Conservation (phyloP, 37 sponge, comb jelly and placozoan species). For the Lycopodina hypogea region DNA sequence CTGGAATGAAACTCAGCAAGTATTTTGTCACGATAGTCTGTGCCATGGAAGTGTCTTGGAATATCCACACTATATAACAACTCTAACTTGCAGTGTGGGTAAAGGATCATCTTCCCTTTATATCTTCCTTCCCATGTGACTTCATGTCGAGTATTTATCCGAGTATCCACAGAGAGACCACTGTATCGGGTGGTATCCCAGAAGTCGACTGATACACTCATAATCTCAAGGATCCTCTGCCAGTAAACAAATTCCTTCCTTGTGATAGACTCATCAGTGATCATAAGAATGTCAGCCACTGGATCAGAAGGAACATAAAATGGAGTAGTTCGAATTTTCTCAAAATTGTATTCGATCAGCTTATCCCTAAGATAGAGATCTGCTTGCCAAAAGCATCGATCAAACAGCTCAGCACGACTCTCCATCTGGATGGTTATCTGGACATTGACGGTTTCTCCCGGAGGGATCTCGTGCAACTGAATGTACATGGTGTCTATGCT, state of each 20-base stretch:
- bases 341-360: constrained; percentile 75
- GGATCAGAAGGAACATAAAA: constrained; percentile 67
- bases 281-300: constrained; percentile 64
- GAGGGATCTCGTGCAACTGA: constrained; percentile 58
- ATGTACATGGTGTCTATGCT: constrained; percentile 70
- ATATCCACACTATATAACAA: constrained; percentile 44
- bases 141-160: constrained; percentile 48
- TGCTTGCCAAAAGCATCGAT: constrained; percentile 72
- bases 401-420: constrained; percentile 76
- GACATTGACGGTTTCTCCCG: constrained; percentile 55
- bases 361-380: constrained; percentile 74
- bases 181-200: constrained; percentile 74
- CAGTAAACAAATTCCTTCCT: constrained; percentile 78
- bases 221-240: constrained; percentile 61
- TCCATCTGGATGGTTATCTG: constrained; percentile 67
- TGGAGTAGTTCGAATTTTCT: constrained; percentile 67
- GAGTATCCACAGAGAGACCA: constrained; percentile 60
- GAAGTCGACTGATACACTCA: constrained; percentile 68
- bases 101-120: constrained; percentile 62
- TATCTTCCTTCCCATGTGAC: constrained; percentile 67
- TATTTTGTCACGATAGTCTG: constrained; percentile 5
- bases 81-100: constrained; percentile 57
- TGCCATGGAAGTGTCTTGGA: constrained; percentile 64
- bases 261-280: constrained; percentile 54
- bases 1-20: constrained; percentile 52